These are phyloP conservation scores for Chloroceryle amazona DNA, from an alignment of 2,797 vertebrate species.

Conservation along the genomic window DNA sequence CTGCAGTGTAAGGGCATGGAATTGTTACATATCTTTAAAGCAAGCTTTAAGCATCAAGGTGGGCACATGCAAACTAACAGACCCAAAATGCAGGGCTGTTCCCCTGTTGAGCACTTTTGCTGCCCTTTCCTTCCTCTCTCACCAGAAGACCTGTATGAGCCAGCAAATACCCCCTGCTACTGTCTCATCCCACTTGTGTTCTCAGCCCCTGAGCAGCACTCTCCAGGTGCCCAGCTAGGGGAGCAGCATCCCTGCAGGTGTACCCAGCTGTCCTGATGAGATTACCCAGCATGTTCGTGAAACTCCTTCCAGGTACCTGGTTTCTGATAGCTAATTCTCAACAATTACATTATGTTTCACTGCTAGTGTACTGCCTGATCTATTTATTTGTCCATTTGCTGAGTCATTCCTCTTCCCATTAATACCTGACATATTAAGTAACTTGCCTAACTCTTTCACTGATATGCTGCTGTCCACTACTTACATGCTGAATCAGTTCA, in stretches of 20 bases:
- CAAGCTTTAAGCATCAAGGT: not conserved
- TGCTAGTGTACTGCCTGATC: not conserved
- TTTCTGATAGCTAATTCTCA: not conserved
- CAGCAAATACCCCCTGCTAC: fast-evolving
- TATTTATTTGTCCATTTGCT: conserved; percentile 30
- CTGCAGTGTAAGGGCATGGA: fast-evolving
- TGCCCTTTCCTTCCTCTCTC: not conserved
- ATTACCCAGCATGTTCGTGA: not conserved
- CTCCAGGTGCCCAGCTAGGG: fast-evolving
- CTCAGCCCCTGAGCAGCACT: not conserved
- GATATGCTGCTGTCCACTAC: not conserved
- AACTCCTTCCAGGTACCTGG: not conserved
- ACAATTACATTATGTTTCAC: not conserved
- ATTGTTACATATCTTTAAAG: not conserved
- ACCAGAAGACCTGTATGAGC: not conserved
- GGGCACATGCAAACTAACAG: not conserved
- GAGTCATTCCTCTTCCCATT: not conserved
- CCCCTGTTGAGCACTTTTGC: not conserved
- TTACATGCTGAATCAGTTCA: not conserved
- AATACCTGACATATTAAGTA: not conserved
- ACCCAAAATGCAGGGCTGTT: not conserved
- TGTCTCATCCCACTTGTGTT: fast-evolving
- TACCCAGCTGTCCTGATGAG: not conserved
- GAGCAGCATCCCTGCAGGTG: not conserved
- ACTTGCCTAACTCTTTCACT: not conserved